Evolutionary conservation across 2,888 invertebrate species (phyloP), one percentile per base, ranked within the genome.

Genomic region (Iphiclides podalirius): DNA sequence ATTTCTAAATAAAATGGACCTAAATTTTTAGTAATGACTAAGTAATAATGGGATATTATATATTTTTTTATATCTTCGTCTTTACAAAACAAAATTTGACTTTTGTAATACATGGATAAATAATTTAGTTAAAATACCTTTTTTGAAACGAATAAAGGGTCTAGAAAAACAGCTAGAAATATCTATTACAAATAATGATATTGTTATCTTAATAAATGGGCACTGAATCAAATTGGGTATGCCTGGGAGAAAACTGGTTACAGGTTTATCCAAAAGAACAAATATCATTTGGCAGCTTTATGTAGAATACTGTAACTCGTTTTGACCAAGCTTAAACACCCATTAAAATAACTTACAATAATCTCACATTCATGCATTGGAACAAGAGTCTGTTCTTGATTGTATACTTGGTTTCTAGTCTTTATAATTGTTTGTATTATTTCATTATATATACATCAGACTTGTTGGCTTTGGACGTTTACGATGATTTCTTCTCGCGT

Each of bases 401-500:
- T 63, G 78, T 74, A 71, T 68, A 60, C 70, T 67, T 76, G 79
- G 74, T 73, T 63, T 58, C 56, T 70, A 77, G 84, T 80, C 78
- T 82, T 76, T 73, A 75, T 73, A 77, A n/a, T n/a, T 40, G 23
- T 48, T 38, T 39, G 36, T 72, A 70, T 70, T 65, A 61, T 76
- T 77, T 72, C 60, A 68, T 69, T 83, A 84, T 84, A 84, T 84
- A 76, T 85, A 88, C 86, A 86, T 88, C 84, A 87, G 83, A 83
- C 84, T 85, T 81, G 68, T 79, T 81, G 74, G 78, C 75, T 67
- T 70, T 59, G 56, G 63, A 66, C 61, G 66, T 66, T 75, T 83
- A 82, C 46, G 88, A 71, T 44, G 78, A 70, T 69, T 91, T 91
- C 81, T 95, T 95, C 70, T 95, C 94, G 58, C 92, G 93, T 74